Evolutionary conservation across 2,888 invertebrate genomes (phyloP).

Genomic region (Lasioglossum malachurum): DNA sequence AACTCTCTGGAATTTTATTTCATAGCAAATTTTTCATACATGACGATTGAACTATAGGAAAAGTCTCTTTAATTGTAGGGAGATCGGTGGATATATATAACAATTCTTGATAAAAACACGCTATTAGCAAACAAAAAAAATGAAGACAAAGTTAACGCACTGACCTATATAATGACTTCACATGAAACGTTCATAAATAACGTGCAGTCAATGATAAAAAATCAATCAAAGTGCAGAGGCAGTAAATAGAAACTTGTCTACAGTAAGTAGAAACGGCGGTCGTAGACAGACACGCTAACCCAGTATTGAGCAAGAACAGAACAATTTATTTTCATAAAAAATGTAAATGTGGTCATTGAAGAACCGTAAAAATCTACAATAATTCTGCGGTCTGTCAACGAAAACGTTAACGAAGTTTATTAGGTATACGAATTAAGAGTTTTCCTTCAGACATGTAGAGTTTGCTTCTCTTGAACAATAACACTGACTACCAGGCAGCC

Average conservation of each 20-base stretch:
- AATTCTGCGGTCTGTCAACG: neutral
- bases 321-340: too few relatives aligned
- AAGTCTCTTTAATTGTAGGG: neutral
- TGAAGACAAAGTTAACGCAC: neutral
- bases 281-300: neutral
- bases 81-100: neutral
- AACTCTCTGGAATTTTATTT: too few relatives aligned
- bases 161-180: neutral
- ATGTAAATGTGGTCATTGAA: neutral
- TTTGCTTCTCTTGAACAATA: neutral
- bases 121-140: neutral
- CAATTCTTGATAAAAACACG: neutral
- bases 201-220: neutral
- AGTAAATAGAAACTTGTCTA: neutral
- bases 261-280: neutral
- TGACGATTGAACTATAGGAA: too few relatives aligned
- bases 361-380: neutral
- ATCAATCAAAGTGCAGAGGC: neutral
- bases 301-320: neutral
- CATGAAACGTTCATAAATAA: neutral
- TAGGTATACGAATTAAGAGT: neutral
- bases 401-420: neutral
- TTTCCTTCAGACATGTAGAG: neutral
- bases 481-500: too few relatives aligned
- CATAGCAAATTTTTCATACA: neutral